Percentiles rank a stretch among this genome's conserved stretches.
phyloP scores from a whole-genome alignment of 2,888 invertebrate species.

The Subacronicta megacephala region DNA sequence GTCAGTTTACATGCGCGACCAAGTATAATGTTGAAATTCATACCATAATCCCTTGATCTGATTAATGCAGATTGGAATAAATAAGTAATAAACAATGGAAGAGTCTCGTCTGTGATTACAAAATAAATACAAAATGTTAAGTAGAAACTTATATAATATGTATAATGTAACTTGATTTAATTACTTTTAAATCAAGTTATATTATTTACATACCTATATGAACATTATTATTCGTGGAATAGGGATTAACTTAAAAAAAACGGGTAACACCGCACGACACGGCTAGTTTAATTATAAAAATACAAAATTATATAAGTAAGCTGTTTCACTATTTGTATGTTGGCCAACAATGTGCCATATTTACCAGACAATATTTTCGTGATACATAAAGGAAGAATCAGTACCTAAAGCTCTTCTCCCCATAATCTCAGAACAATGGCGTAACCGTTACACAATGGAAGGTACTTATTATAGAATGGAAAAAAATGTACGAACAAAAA shows the following conservation, averaged over 20 bases:
- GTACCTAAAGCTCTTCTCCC: conserved; percentile 39
- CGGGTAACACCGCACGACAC: too few species aligned
- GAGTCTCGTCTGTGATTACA: too few species aligned
- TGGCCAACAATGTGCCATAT: neutral
- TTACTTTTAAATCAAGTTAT: too few species aligned
- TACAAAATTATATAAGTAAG: neutral
- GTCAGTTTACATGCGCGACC: conserved; percentile 7
- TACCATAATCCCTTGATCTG: neutral
- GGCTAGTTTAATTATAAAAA: too few species aligned
- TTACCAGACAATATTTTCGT: conserved; percentile 12
- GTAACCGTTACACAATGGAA: conserved; percentile 43
- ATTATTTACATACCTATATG: too few species aligned
- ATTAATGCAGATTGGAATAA: neutral
- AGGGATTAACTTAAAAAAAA: too few species aligned
- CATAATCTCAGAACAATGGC: conserved; percentile 40
- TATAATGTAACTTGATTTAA: too few species aligned
- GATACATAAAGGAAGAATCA: conserved; percentile 12
- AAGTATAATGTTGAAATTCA: conserved; percentile 14
- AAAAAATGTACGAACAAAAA: conserved; percentile 44
- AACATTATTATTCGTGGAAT: too few species aligned
- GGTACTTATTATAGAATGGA: conserved; percentile 28
- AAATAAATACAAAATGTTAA: too few species aligned
- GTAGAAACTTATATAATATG: too few species aligned
- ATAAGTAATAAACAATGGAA: too few species aligned
- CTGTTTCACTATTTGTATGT: neutral